Base-by-base conservation (phyloP, 2,888 invertebrate genomes). In the Caenorhabditis parvicauda region DNA sequence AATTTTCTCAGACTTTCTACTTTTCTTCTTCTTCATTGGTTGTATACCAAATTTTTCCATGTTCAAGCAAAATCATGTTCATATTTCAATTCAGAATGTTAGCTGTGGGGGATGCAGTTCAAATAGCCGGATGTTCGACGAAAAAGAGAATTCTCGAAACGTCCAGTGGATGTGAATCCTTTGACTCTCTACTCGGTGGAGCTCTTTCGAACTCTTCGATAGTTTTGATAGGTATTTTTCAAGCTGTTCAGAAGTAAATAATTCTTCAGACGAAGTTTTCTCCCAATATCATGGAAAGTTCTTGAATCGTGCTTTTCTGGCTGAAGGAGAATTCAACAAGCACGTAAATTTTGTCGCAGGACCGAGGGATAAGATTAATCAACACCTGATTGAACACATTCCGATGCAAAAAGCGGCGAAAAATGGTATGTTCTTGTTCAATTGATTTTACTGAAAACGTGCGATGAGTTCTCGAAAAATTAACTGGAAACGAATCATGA, bases 51-150 rank as follows among this genome's bases (percentile, higher is more conserved):
- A 21, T 29, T 21, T 14, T 21, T 6, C 9, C 6, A 4, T 29
- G 14, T 38, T 25, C 19, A 14, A 29, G 6, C 24, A 29, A 39
- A 39, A 45, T 35, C 25, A 44, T 19, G n/a, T 47, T 48, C 24
- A 25, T 42, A 22, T 44, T 44, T 1, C 7, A 12, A 27, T 25
- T 43, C 21, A 5, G 9, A 19, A 58, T 58, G 58, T 19, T 62
- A n/a, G 58, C 57, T 44, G 27, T 62, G 25, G 62, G 62, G 7
- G 62, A 62, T 7, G 49, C 28, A n/a, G 62, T 58, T 3, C 62
- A 62, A 52, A 62, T 62, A n/a, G 44, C 53, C 25, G 62, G 62
- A 7, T 62, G 62, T 24, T 54, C 62, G 1, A 62, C 62, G n/a
- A 62, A 62, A 24, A 57, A 52, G 21, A 46, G 62, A 5, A 43